phyloP scores from a whole-genome alignment of 2,797 vertebrate genomes.

The Parotocinclus haroldoi region DNA sequence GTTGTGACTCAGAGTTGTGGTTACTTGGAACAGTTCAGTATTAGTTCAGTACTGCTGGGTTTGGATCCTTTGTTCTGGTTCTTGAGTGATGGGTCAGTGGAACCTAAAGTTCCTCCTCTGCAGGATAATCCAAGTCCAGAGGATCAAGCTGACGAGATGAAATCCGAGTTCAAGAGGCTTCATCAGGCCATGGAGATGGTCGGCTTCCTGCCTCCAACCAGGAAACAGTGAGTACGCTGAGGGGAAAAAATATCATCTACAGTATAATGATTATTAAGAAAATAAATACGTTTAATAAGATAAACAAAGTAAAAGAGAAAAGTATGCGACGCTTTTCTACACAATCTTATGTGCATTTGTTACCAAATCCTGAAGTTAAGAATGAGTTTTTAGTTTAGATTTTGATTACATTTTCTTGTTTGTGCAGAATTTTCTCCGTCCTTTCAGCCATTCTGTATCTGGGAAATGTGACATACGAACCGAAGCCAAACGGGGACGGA shows the following conservation, averaged over 20 bases:
- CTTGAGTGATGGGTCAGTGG: too few relatives aligned
- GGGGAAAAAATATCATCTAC: background rate
- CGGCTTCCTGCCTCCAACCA: conserved; percentile 90
- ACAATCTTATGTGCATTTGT: too few relatives aligned
- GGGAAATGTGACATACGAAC: conserved; percentile 84
- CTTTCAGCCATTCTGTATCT: conserved; percentile 91
- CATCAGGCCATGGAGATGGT: conserved; percentile 99
- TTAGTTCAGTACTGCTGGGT: too few relatives aligned
- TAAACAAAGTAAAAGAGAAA: conserved; percentile 16
- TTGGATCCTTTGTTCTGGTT: too few relatives aligned
- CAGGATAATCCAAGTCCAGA: conserved; percentile 83
- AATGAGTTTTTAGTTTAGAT: too few relatives aligned
- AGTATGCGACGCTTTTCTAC: too few relatives aligned
- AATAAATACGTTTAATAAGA: background rate
- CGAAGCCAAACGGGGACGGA: conserved; percentile 72
- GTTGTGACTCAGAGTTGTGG: too few relatives aligned
- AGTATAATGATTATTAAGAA: too few relatives aligned
- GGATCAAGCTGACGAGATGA: conserved; percentile 79
- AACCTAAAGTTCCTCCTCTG: background rate
- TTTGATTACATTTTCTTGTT: background rate
- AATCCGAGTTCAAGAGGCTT: conserved; percentile 84
- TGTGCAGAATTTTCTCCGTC: conserved; percentile 83
- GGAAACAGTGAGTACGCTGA: conserved; percentile 76
- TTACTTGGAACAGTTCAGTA: too few relatives aligned
- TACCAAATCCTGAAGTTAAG: too few relatives aligned